These are phyloP conservation scores for Echinops telfairi DNA, from an alignment of 2,113 vertebrate genomes.

Conservation along the genomic window DNA sequence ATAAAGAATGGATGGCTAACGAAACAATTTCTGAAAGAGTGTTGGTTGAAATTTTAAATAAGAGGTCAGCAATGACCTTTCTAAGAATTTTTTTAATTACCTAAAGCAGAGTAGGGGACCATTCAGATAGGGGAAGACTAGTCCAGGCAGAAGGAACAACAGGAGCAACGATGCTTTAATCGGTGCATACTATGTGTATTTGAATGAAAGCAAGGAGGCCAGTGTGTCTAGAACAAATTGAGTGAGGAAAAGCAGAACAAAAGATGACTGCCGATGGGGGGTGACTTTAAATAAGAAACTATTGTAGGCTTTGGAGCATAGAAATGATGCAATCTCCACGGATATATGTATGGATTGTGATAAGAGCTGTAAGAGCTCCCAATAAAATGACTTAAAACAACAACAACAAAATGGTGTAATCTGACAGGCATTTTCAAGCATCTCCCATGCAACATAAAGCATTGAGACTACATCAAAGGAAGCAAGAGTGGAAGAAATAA, in stretches of 20 bases:
- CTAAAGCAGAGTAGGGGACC: background rate
- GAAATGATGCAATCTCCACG: too few relatives aligned
- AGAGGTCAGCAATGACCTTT: background rate
- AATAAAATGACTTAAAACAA: too few relatives aligned
- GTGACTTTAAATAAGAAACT: background rate
- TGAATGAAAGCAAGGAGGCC: background rate
- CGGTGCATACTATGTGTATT: background rate
- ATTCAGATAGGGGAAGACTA: background rate
- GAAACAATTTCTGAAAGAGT: background rate
- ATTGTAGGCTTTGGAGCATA: background rate
- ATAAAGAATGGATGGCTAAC: too few relatives aligned
- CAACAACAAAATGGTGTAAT: too few relatives aligned
- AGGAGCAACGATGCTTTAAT: background rate
- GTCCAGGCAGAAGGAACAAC: background rate
- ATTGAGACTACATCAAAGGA: background rate
- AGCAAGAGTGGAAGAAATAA: background rate
- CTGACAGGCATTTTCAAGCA: too few relatives aligned
- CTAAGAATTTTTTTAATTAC: background rate
- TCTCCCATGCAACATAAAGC: background rate
- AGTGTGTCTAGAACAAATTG: background rate
- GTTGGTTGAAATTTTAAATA: background rate
- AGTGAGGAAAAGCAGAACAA: background rate
- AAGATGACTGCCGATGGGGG: background rate
- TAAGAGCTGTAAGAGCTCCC: too few relatives aligned
- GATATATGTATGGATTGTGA: too few relatives aligned